Base-by-base conservation (phyloP, 2,888 invertebrate genomes). In the Listrodromus nycthemerus region DNA sequence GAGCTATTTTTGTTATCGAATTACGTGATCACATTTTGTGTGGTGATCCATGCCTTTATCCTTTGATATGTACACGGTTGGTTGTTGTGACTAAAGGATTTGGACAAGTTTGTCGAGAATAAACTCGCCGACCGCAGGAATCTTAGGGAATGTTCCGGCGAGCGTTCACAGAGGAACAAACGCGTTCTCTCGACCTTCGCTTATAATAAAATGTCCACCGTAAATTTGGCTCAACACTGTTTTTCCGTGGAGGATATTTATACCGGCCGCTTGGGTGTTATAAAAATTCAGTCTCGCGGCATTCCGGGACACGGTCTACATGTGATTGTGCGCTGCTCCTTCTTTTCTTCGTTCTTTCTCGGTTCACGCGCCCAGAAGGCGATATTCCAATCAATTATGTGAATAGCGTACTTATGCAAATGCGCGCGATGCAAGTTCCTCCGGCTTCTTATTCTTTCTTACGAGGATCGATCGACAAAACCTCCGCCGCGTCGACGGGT, bases 401-500 rank as follows among this genome's bases (percentile, higher is more conserved):
- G 78, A 79, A 79, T 83, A 66, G 82, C 77, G 73, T 77, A 77
- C 78, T 83, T 83, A 83, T 83, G 82, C 58, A 79, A 83, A 83
- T 83, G 69, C 52, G 27, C 24, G 45, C 24, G 55, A 24, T 55
- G 55, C 55, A 55, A 55, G 55, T 74, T 74, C 63, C 63, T 30
- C 63, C 48, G 5, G n/a, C 41, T 74, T 63, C 66, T 58, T 69
- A 24, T 27, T 80, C 69, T 37, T 50, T 13, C 55, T 55, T 55
- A 33, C 33, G 61, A 63, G 77, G 82, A 82, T 82, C 82, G 71
- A 82, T 77, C 82, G 77, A 70, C 52, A 58, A 58, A 27, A 50
- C 71, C 71, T 77, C 58, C 52, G 66, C 67, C 37, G 73, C 50
- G 77, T 21, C 21, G 67, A 77, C 77, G 73, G 61, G 21, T 67